These are phyloP conservation scores for Chascanopsetta lugubris DNA, from an alignment of 2,113 vertebrate species.

Conservation along the genomic window DNA sequence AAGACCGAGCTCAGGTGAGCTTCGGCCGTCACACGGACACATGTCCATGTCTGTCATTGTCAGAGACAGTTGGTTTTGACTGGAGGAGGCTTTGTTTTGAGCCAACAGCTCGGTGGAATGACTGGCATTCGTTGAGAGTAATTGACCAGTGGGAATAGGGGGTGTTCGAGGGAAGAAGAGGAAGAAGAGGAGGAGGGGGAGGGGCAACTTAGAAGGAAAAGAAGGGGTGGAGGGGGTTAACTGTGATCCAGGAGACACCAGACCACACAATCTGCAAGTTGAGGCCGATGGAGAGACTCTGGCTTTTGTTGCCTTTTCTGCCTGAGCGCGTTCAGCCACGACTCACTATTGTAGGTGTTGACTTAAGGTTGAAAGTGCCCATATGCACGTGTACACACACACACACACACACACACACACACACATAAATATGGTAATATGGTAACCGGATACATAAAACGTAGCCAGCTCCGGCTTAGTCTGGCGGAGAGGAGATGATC, in stretches of 20 bases:
- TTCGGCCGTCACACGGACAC: constrained; percentile 43
- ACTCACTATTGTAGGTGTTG: constrained; percentile 66
- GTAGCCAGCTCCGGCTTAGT: constrained; percentile 31
- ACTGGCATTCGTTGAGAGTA: constrained; percentile 80
- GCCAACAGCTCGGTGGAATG: constrained; percentile 81
- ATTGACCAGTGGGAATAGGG: constrained; percentile 76
- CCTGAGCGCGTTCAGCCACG: constrained; percentile 58
- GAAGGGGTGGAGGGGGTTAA: constrained; percentile 16
- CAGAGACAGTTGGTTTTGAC: constrained; percentile 70
- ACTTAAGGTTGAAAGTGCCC: constrained; percentile 64
- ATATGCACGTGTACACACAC: constrained; percentile 25
- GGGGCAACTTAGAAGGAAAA: neutral
- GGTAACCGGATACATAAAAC: constrained; percentile 24
- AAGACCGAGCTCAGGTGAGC: constrained; percentile 44
- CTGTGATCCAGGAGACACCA: constrained; percentile 62
- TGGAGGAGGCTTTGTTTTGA: constrained; percentile 76
- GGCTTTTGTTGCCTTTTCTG: constrained; percentile 68
- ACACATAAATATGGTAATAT: neutral
- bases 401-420: constrained; percentile 13
- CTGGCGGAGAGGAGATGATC: constrained; percentile 15
- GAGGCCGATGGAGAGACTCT: constrained; percentile 64
- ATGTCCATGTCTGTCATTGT: constrained; percentile 69
- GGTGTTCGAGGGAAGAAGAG: constrained; percentile 33
- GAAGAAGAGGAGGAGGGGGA: constrained; percentile 11
- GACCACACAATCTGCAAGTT: constrained; percentile 79